Base-by-base conservation (phyloP, 2,113 vertebrate species). In the Ivindomyrus marchei region DNA sequence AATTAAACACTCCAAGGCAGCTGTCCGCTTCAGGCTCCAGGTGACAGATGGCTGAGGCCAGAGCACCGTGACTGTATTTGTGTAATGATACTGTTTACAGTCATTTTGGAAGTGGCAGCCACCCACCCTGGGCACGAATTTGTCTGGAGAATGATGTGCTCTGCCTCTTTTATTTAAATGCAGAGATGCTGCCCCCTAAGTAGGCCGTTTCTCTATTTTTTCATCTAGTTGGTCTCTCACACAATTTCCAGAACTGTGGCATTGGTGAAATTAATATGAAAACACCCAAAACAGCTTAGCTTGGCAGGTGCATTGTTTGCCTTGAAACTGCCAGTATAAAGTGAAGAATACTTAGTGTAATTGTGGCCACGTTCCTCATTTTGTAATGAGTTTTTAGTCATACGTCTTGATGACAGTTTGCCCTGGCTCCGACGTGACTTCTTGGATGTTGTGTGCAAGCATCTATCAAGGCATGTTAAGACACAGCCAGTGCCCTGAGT, bases 21-120 rank as follows among this genome's bases (percentile, higher is more conserved):
- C 95, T 95, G 95, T 94, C 93, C 93, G 94, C 95, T 93, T 94
- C 94, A 94, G n/a, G 93, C 94, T 95, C 94, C 94, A 95, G 93
- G 95, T 95, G 95, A 94, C 95, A 96, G 95, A 96, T 96, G 95
- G 95, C 94, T 94, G 95, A 95, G 95, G 93, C 95, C 94, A 95
- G 31, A 96, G 95, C 94, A 95, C 94, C 21, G 77, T 47, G 24
- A 74, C 21, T 50, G 36, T 85, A 42, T 62, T 85, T 89, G 94
- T 94, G 93, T 94, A 93, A 95, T 94, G 94, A 94, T 92, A 94
- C 92, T 88, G 92, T 91, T 93, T 94, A 93, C 92, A 94, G 93
- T 89, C 52, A 56, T 85, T 89, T 46, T 46, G 50, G 36, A 89
- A 77, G 13, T 46, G 8, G 49, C 8, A 53, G 3, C 70, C 70